Evolutionary conservation across 2,797 vertebrate species (phyloP), one percentile per base, ranked within the genome.

Genomic region (Silurus aristotelis): DNA sequence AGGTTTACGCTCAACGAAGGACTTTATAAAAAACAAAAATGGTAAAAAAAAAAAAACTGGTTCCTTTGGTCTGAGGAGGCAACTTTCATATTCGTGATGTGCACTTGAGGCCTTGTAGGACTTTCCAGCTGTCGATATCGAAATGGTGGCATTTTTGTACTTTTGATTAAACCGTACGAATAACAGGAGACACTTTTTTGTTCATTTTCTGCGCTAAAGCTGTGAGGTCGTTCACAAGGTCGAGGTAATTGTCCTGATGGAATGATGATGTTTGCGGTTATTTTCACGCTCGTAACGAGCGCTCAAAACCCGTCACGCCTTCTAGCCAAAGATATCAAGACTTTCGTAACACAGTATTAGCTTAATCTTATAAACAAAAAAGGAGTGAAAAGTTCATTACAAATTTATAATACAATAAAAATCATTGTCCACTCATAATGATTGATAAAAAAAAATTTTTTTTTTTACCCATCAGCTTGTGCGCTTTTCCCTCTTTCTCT

Each of bases 261-360:
- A 52, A 68, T 7, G 2, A 75, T 19, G 52, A 52, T 12, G 78
- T 80, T 84, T 43, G 31, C 52, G 46, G 61, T 82, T 77, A 68
- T 61, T 86, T 86, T 82, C n/a, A 86, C 22, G 61, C 70, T 38
- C 43, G 17, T 75, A 52, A 66, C 56, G 19, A 81, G 71, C 68
- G 79, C 79, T 77, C 27, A 43, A 22, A 2, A 2, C 31, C 79
- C 8, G 84, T 63, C 85, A 27, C 48, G n/a, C 78, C 77, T 58
- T 83, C 20, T 83, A 77, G 83, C 83, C 87, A 89, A 88, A 89
- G 84, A 87, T 80, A 71, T 52, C 55, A 43, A 48, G 48, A 25
- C 48, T 77, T 68, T 48, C 19, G 8, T 67, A 25, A 85, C 46
- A 58, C 84, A 86, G 80, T 86, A 86, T 86, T 86, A 61, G 38